Base-by-base conservation (phyloP, 2,113 vertebrate genomes). In the Crotalus viridis region DNA sequence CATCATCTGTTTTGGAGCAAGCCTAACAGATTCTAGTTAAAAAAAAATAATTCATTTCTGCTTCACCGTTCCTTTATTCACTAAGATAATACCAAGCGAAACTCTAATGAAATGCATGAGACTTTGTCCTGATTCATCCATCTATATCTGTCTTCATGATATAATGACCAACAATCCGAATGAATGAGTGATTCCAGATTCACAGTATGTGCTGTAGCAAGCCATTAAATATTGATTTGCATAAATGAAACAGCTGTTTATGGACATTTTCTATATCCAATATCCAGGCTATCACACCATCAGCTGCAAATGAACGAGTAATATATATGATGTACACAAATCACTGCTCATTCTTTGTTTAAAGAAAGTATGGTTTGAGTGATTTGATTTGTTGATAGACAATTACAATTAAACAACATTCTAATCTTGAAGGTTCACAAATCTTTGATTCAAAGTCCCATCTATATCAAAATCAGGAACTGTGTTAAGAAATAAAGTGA, bases 371-470 rank as follows among this genome's bases (percentile, higher is more conserved):
- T 59, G 52, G 1, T n/a, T 57, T 8, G 26, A 85, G 39, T 81
- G 61, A 92, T 19, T 17, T 74, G 46, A 48, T 52, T 52, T 88
- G 89, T 93, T 0, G 0, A 90, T 91, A 95, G 85, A 93, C 91
- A 64, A 89, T 89, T 54, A 21, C 1, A 48, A 3, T 94, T 94
- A 90, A 93, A 61, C 95, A 91, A n/a, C 24, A 86, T 87, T 28
- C 13, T 10, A 46, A 87, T 10, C 5, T 57, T 94, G 93, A 95
- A 88, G 13, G 93, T 55, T n/a, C 12, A 28, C 22, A 19, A 85
- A 64, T 89, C 26, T 28, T 4, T 46, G 91, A 94, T 64, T 93
- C 88, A 93, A 94, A 93, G 74, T n/a, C 26, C 24, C 90, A 15
- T 89, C 0, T 0, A 39, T 55, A 94, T 54, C 24, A 55, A 88